These are phyloP conservation scores for Lagopus leucura DNA, from an alignment of 2,113 vertebrate genomes.

Conservation along the genomic window DNA sequence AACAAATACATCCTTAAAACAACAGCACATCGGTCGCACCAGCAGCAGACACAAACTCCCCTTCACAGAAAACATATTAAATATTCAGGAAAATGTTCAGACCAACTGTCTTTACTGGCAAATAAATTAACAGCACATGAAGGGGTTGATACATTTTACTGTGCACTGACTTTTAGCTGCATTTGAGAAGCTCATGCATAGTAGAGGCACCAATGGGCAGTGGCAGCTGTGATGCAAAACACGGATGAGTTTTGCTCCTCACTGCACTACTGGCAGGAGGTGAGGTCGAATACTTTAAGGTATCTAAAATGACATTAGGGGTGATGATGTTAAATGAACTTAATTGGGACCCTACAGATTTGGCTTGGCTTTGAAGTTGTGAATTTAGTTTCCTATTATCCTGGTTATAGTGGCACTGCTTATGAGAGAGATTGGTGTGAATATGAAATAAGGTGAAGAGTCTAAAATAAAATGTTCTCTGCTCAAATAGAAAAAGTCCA, in stretches of 20 bases:
- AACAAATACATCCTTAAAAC: neutral
- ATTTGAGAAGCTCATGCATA: neutral
- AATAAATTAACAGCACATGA: neutral
- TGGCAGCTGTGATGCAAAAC: neutral
- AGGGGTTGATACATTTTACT: neutral
- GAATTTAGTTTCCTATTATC: neutral
- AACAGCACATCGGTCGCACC: neutral
- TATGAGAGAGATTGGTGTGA: neutral
- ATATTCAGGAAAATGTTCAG: neutral
- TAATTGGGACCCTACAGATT: neutral
- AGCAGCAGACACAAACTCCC: neutral
- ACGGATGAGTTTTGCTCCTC: neutral
- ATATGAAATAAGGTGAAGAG: neutral
- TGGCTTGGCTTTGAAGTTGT: neutral
- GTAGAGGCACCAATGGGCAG: neutral
- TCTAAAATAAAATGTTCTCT: neutral
- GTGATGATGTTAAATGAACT: neutral
- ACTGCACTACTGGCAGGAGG: neutral
- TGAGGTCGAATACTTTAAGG: neutral
- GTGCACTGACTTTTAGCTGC: neutral
- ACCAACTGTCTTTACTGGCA: neutral
- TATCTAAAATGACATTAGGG: neutral
- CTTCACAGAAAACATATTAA: neutral
- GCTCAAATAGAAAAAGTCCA: neutral
- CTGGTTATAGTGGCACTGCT: neutral